phyloP scores from a whole-genome alignment of 2,797 vertebrate genomes.

The Gymnoscopelus microlampas region DNA sequence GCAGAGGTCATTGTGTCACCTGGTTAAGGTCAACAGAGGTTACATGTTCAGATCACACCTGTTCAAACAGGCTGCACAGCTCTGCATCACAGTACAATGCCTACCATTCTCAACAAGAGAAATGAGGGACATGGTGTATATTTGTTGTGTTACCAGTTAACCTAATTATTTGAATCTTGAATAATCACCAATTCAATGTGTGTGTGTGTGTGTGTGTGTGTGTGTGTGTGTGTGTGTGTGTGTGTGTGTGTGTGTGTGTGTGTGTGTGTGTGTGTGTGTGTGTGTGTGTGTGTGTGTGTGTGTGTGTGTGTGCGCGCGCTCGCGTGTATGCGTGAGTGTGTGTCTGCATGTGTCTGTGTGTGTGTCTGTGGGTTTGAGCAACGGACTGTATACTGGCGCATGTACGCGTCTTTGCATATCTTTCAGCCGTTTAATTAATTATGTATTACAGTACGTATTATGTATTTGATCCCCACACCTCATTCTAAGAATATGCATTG shows the following conservation, averaged over 20 bases:
- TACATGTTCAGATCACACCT: constrained; percentile 37
- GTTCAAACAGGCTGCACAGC: constrained; percentile 25
- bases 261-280: too few relatives aligned
- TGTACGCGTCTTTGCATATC: too few relatives aligned
- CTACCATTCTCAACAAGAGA: constrained; percentile 29
- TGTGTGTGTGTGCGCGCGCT: neutral
- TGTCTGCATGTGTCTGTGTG: constrained; percentile 1
- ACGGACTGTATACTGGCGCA: too few relatives aligned
- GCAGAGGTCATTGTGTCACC: constrained; percentile 30
- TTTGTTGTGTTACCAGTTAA: neutral
- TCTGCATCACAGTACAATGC: neutral
- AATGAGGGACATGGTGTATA: neutral
- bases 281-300: too few relatives aligned
- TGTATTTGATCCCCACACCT: neutral
- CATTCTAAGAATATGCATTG: neutral
- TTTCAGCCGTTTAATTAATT: too few relatives aligned
- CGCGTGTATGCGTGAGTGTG: neutral
- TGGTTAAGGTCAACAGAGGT: constrained; percentile 42
- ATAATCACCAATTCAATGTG: too few relatives aligned
- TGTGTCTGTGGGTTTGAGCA: neutral
- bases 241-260: too few relatives aligned
- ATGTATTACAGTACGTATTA: neutral
- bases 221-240: too few relatives aligned
- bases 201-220: too few relatives aligned
- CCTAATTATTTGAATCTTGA: too few relatives aligned